Percentiles rank a stretch among this genome's conserved stretches.
Evolutionary conservation across 2,888 invertebrate genomes (phyloP).

Genomic region (Diarsia brunnea): DNA sequence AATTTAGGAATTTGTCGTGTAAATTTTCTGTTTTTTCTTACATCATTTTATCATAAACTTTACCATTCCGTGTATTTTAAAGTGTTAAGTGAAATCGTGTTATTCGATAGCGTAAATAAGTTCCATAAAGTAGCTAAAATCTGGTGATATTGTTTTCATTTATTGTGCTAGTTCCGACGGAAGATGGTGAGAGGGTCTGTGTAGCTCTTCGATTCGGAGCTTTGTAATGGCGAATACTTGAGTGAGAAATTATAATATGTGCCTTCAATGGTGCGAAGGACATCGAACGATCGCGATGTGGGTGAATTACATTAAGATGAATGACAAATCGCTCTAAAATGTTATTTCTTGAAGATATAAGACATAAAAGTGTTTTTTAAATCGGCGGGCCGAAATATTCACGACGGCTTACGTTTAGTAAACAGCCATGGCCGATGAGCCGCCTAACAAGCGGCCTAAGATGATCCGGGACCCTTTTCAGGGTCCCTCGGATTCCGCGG

Average conservation of each 20-base stretch:
- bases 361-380: conserved; percentile 90
- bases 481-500: conserved; percentile 95
- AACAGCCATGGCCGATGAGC: conserved; percentile 98
- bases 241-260: conserved; percentile 93
- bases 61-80: conserved; percentile 91
- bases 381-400: conserved; percentile 91
- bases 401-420: conserved; percentile 93
- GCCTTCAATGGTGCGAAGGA: conserved; percentile 94
- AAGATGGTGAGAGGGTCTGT: conserved; percentile 94
- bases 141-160: conserved; percentile 92
- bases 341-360: conserved; percentile 89
- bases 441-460: conserved; percentile 98
- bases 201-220: conserved; percentile 93
- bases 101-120: conserved; percentile 87
- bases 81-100: conserved; percentile 90
- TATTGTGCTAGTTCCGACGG: conserved; percentile 93
- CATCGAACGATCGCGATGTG: conserved; percentile 93
- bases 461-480: conserved; percentile 96
- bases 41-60: conserved; percentile 90
- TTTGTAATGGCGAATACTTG: conserved; percentile 96
- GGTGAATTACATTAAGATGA: conserved; percentile 91
- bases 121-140: conserved; percentile 88
- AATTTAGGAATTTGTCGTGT: conserved; percentile 94
- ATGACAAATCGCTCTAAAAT: conserved; percentile 90
- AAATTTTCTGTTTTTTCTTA: conserved; percentile 92